Evolutionary conservation across 1,140 invertebrate species (phyloP), one percentile per base, ranked within the genome.

Genomic region (Propsilocerus akamusi): DNA sequence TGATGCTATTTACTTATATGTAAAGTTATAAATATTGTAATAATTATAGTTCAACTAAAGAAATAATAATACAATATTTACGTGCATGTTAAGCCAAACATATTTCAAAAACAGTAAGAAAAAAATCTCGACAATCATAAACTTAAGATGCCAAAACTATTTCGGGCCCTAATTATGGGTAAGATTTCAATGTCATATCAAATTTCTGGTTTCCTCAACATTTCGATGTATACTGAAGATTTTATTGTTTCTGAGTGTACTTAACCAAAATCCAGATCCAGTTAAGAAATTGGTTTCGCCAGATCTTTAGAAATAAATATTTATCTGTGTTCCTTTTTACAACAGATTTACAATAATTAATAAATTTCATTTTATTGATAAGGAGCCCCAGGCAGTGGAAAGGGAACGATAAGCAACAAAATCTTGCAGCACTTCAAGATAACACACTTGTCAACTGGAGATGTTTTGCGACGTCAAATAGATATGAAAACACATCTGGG

Each of bases 311-410:
- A n/a, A 30, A 12, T 10, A 41, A 20, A 41, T 41, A 7, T n/a
- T n/a, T n/a, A n/a, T 41, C 10, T 41, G 14, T 7, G 22, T 7
- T 41, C 2, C 22, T 3, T 41, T 37, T 17, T 4, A 14, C 7
- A 37, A 37, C n/a, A n/a, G n/a, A n/a, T n/a, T n/a, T 37, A 6
- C 17, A 41, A 14, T n/a, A 12, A 14, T 7, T 17, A 3, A 12
- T 37, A 37, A 17, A 4, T 37, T 37, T 83, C 12, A 83, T 85
- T 55, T 62, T 84, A n/a, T 81, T 81, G 8, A n/a, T n/a, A n/a
- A n/a, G n/a, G n/a, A n/a, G 83, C 92, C 25, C 92, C 93, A 5
- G 93, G 85, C 5, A 94, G 89, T 4, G 93, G 93, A 7, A 97
- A 97, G 66, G 92, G 92, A 8, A 97, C 93, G 1, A 87, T 97